A percentile compares a stretch with the other conserved stretches of the same genome.
Evolutionary conservation across 1,140 invertebrate genomes (phyloP).

Genomic region (Sarcophaga peregrina): DNA sequence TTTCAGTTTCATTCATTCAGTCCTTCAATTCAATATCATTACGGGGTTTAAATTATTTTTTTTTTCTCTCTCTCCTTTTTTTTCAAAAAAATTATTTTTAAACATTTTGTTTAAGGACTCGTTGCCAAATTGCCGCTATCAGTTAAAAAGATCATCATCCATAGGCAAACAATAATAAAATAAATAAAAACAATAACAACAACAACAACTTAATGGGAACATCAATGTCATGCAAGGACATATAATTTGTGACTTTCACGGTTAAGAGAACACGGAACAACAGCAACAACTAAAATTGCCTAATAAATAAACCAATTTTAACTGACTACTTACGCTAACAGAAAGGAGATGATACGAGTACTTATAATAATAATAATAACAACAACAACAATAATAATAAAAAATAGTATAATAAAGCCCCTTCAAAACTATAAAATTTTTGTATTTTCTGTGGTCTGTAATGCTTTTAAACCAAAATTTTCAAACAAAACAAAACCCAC

Average conservation of each 20-base stretch:
- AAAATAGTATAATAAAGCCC: not conserved
- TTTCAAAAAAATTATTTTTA: not conserved
- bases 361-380: not conserved
- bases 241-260: slow-evolving; percentile 67
- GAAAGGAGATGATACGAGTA: no score
- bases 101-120: not conserved
- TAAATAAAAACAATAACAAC: not conserved
- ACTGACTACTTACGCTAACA: not conserved
- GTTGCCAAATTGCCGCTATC: slow-evolving; percentile 34
- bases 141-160: slow-evolving; percentile 9
- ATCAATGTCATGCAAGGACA: slow-evolving; percentile 65
- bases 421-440: not conserved
- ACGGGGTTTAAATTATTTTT: not conserved
- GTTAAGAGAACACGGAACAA: slow-evolving; percentile 50
- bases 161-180: slow-evolving; percentile 13
- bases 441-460: no score
- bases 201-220: slow-evolving; percentile 47
- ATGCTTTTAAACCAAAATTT: not conserved
- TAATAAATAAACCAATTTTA: not conserved
- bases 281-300: not conserved
- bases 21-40: no score
- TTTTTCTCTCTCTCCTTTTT: not conserved
- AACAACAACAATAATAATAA: not conserved
- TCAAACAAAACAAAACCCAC: slow-evolving; percentile 13
- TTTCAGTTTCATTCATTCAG: no score